Conservation (phyloP, 2,113 vertebrate species). For the Triplophysa tibetana region DNA sequence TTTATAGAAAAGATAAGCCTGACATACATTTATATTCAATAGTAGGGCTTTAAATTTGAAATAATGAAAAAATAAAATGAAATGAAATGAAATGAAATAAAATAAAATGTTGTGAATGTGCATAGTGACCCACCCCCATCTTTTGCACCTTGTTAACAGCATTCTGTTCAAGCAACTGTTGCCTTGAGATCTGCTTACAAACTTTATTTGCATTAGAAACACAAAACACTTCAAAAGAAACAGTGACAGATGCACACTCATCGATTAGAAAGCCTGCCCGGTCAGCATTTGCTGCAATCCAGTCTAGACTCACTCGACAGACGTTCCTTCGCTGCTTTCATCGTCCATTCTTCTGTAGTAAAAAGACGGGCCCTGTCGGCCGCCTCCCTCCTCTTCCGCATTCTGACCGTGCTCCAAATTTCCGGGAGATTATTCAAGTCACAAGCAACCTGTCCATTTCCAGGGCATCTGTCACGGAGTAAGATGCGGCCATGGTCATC, state of each 20-base stretch:
- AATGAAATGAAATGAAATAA: too few species aligned
- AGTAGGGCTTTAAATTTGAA: neutral
- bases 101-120: neutral
- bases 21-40: neutral
- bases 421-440: constrained; percentile 26
- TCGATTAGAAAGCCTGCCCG: constrained; percentile 38
- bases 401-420: constrained; percentile 17
- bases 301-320: constrained; percentile 24
- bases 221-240: constrained; percentile 36
- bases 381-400: constrained; percentile 6
- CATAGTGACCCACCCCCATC: neutral
- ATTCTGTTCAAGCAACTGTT: constrained; percentile 33
- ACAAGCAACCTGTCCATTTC: constrained; percentile 32
- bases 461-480: constrained; percentile 43
- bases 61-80: neutral
- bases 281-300: constrained; percentile 20
- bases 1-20: neutral
- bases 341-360: constrained; percentile 46
- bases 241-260: constrained; percentile 38
- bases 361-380: neutral
- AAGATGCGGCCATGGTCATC: constrained; percentile 46
- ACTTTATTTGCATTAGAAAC: constrained; percentile 41
- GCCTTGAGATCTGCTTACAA: constrained; percentile 22
- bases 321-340: constrained; percentile 13
- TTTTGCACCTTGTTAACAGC: constrained; percentile 7